Conservation (phyloP, 2,888 invertebrate species). For the Sepioteuthis lessoniana region DNA sequence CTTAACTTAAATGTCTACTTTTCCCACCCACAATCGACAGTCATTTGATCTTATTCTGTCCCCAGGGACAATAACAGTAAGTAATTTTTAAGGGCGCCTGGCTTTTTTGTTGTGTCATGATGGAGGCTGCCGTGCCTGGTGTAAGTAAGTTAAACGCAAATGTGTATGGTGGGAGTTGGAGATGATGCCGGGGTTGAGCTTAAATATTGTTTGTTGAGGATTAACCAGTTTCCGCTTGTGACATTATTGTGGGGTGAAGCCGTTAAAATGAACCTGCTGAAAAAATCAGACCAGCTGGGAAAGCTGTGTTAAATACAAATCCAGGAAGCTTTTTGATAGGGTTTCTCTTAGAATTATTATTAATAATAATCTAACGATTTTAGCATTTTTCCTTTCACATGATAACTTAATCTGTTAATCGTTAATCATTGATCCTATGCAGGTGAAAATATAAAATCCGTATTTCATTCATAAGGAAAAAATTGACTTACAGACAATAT, state of each 20-base stretch:
- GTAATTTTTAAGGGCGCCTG: neutral
- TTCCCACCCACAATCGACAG: neutral
- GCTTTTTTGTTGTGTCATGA: neutral
- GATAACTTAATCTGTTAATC: neutral
- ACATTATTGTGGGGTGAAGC: neutral
- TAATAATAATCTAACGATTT: neutral
- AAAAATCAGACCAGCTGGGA: neutral
- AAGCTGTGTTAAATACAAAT: neutral
- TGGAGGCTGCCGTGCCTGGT: neutral
- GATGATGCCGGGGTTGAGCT: neutral
- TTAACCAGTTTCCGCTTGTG: neutral
- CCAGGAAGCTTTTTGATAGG: neutral
- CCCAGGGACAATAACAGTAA: neutral
- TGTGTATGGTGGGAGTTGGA: neutral
- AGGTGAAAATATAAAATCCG: neutral
- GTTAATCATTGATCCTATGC: neutral
- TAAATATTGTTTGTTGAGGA: neutral
- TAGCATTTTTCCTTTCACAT: neutral
- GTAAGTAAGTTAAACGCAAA: neutral
- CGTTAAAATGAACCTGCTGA: neutral
- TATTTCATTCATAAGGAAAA: neutral
- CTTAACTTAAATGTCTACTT: neutral
- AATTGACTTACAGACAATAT: too few relatives aligned
- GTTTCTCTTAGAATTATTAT: neutral
- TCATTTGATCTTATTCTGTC: neutral